Evolutionary conservation across 2,113 vertebrate species (phyloP), one percentile per base, ranked within the genome.

Genomic region (Argyrosomus japonicus): DNA sequence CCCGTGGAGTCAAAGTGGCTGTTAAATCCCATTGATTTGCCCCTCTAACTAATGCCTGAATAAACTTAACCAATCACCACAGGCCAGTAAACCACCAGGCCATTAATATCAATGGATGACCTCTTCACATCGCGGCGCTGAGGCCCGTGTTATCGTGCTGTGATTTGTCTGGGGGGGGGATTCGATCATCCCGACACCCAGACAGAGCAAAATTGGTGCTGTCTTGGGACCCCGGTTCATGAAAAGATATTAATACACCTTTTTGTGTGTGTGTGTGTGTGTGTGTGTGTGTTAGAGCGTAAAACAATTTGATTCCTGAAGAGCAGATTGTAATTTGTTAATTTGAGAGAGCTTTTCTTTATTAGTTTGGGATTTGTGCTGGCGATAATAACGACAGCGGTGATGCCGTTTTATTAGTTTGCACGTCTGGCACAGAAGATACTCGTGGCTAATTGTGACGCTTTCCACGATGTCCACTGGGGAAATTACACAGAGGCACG

Each of bases 11-110:
- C 79, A 81, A 82, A 85, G 21, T 17, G 61, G 64, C 82, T 84
- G 82, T 82, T 87, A 83, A 88, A 84, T 77, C 69, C 68, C 69
- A 93, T 91, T 88, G 90, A 94, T 91, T 75, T 63, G 25, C 43
- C 50, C 70, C 82, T 88, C 56, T 80, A 91, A 93, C 83, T 94
- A 91, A 93, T 92, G 90, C 90, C 88, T 90, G 89, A 93, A 86
- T 92, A 92, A 93, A 93, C 82, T 81, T 85, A 85, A 86, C 75
- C 84, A 81, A 84, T 91, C 88, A 90, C 86, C 87, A 82, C 76
- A 87, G 90, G 80, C 68, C 86, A 87, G 81, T 90, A 80, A 82
- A 90, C 87, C 88, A 85, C 68, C 90, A 89, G 67, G 21, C 85
- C 69, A 82, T 89, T 91, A 86, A 87, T 87, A 87, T 91, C 70